Evolutionary conservation across 2,888 invertebrate genomes (phyloP).

Genomic region (Scaptomyza flava): DNA sequence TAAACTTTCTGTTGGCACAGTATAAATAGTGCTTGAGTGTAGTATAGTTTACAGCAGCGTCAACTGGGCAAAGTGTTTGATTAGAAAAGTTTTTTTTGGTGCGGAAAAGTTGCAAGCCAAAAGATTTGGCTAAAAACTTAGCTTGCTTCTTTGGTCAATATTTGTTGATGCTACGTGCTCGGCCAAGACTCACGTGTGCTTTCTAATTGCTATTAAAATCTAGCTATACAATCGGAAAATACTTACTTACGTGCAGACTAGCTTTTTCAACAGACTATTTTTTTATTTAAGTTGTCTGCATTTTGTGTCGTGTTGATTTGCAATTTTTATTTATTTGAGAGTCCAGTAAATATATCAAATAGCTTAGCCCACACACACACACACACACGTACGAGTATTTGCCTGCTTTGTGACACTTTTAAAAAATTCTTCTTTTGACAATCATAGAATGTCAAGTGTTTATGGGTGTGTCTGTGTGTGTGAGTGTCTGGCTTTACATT

Average conservation of each 20-base stretch:
- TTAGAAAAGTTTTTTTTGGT: slow-evolving; percentile 66
- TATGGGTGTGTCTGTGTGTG: slow-evolving; percentile 11
- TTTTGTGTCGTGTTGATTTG: slow-evolving; percentile 23
- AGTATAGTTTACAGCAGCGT: slow-evolving; percentile 44
- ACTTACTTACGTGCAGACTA: background rate
- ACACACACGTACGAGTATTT: slow-evolving; percentile 3
- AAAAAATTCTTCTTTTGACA: slow-evolving; percentile 48
- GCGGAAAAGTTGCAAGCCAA: slow-evolving; percentile 37
- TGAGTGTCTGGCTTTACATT: slow-evolving; percentile 16
- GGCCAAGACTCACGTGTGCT: slow-evolving; percentile 14
- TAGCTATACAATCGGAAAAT: slow-evolving; percentile 6
- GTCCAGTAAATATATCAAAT: slow-evolving; percentile 47
- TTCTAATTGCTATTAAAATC: slow-evolving; percentile 43
- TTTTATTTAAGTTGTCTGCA: slow-evolving; percentile 20
- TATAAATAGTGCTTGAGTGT: slow-evolving; percentile 7
- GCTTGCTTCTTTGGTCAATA: slow-evolving; percentile 36
- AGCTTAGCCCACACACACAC: slow-evolving; percentile 22
- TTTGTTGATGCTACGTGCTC: slow-evolving; percentile 35
- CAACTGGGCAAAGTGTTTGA: slow-evolving; percentile 65
- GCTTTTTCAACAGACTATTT: slow-evolving; percentile 1
- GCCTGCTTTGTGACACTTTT: slow-evolving; percentile 30
- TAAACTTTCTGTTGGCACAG: background rate
- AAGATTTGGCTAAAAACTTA: slow-evolving; percentile 61
- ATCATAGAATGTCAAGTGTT: slow-evolving; percentile 65
- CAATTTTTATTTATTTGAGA: slow-evolving; percentile 40